phyloP scores from a whole-genome alignment of 1,140 invertebrate species.

The Odontomachus brunneus region DNA sequence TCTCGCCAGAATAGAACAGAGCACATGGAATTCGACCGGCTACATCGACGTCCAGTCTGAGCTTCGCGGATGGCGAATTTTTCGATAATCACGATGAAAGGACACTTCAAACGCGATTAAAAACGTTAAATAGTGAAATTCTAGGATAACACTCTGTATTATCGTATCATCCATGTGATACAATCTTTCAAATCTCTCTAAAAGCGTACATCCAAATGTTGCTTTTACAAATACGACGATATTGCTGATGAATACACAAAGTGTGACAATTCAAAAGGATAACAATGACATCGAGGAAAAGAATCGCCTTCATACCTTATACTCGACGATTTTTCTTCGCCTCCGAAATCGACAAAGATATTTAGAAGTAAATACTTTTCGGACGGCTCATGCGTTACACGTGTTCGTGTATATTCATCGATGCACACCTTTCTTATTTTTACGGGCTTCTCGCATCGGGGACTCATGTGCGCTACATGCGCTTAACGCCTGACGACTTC shows the following conservation, averaged over 20 bases:
- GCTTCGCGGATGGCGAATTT: neutral
- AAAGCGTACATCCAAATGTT: too few species aligned
- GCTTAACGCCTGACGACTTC: constrained; percentile 20
- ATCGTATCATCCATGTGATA: too few species aligned
- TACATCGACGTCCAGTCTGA: neutral
- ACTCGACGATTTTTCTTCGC: neutral
- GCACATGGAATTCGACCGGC: neutral
- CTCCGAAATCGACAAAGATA: neutral
- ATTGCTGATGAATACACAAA: neutral
- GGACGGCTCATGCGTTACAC: neutral
- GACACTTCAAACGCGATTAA: neutral
- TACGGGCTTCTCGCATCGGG: neutral
- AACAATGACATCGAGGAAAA: neutral
- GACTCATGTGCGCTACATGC: constrained; percentile 20
- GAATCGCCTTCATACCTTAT: neutral
- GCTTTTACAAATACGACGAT: too few species aligned
- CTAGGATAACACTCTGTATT: too few species aligned
- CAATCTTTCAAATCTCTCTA: too few species aligned
- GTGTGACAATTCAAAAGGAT: neutral
- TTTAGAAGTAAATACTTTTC: neutral
- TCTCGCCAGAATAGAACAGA: constrained; percentile 5
- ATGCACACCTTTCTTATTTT: neutral
- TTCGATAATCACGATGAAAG: neutral
- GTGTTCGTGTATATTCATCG: too few species aligned
- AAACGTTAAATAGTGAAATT: too few species aligned